Percentiles rank a stretch among this genome's conserved stretches.
phyloP scores from a whole-genome alignment of 2,888 invertebrate species.

The Clepsis dumicolana region DNA sequence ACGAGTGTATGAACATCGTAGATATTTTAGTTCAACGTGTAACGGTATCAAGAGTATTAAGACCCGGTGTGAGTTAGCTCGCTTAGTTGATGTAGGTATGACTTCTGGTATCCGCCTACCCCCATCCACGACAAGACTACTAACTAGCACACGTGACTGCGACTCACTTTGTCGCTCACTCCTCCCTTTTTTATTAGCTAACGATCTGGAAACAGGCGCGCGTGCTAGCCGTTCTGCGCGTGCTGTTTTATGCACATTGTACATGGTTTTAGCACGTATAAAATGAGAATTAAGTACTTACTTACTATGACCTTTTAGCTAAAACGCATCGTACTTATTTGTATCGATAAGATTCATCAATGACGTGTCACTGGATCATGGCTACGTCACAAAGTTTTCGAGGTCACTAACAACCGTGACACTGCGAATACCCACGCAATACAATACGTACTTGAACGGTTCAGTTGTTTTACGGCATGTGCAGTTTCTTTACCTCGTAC shows the following conservation, averaged over 20 bases:
- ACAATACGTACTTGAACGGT: slow-evolving; percentile 4
- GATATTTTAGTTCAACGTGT: not conserved
- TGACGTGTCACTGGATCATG: slow-evolving; percentile 5
- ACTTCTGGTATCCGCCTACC: no score
- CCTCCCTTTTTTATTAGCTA: no score
- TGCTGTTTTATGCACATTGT: not conserved
- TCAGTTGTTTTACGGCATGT: not conserved
- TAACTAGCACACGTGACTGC: not conserved
- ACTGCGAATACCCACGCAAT: not conserved
- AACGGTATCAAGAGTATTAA: no score
- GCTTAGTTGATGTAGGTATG: no score
- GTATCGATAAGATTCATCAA: slow-evolving; percentile 4
- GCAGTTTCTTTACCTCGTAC: no score
- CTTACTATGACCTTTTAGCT: not conserved
- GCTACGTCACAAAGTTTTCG: slow-evolving; percentile 3
- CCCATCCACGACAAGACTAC: not conserved
- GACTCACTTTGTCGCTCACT: not conserved
- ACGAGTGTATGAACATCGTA: not conserved
- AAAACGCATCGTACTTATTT: not conserved
- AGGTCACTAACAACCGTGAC: slow-evolving; percentile 6
- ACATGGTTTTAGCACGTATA: not conserved
- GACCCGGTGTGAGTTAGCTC: no score
- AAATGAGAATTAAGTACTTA: not conserved
- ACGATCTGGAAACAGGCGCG: not conserved
- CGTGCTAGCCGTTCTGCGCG: not conserved